Conservation (phyloP, 2,797 vertebrate species). For the Columba guinea region DNA sequence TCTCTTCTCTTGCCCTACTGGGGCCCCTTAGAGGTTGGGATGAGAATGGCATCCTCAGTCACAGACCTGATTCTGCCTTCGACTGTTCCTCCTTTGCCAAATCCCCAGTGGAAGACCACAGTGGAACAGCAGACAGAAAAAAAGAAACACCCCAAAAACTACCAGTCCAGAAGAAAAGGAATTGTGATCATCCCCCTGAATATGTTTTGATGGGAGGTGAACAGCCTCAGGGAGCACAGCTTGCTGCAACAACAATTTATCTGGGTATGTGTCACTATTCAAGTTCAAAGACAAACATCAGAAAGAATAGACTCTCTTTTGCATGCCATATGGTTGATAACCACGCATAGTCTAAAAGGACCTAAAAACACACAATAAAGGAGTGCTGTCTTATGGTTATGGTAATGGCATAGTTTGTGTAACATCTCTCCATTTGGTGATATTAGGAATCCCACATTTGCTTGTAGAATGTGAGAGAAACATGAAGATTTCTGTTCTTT, state of each 20-base stretch:
- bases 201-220: not conserved
- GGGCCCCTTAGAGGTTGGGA: not conserved
- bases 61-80: not conserved
- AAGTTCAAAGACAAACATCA: conserved; percentile 54
- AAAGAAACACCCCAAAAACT: rapidly evolving
- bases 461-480: not conserved
- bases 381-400: not conserved
- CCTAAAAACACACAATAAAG: not conserved
- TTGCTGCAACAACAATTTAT: not conserved
- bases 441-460: not conserved
- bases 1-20: not conserved
- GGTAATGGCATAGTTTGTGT: not conserved
- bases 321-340: not conserved
- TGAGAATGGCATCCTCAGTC: not conserved
- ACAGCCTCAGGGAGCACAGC: not conserved
- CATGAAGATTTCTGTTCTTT: not conserved
- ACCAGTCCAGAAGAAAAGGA: not conserved
- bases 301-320: conserved; percentile 18
- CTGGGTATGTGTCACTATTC: conserved; percentile 8
- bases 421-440: not conserved
- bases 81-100: not conserved
- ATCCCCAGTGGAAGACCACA: not conserved
- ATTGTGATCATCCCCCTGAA: not conserved
- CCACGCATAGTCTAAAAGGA: not conserved
- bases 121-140: not conserved